Conservation (phyloP, 2,797 vertebrate species). For the Anolis apletophallus region DNA sequence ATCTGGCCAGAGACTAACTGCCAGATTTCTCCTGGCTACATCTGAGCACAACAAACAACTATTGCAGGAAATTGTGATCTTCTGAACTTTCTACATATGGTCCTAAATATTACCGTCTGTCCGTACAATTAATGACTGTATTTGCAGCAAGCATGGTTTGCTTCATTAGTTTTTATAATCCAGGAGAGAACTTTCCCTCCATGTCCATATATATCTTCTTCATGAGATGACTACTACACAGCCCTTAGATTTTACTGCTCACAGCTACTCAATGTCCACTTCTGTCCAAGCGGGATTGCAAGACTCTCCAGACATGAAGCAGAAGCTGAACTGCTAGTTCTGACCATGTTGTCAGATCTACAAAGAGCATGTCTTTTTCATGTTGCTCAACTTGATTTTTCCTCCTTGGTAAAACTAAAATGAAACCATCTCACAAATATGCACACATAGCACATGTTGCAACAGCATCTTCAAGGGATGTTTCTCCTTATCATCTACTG, state of each 20-base stretch:
- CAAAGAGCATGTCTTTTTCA: too few species aligned
- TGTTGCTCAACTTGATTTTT: not conserved
- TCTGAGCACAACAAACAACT: not conserved
- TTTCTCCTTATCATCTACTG: constrained; percentile 18
- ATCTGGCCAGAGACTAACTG: not conserved
- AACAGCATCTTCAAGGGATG: constrained; percentile 13
- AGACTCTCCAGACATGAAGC: not conserved
- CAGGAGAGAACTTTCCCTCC: not conserved
- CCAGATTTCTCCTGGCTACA: constrained; percentile 28
- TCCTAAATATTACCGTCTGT: constrained; percentile 45
- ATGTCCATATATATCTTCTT: not conserved
- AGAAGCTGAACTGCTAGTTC: constrained; percentile 3
- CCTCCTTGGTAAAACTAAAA: not conserved
- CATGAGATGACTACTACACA: not conserved
- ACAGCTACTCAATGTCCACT: not conserved
- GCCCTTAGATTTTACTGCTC: not conserved
- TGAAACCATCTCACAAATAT: not conserved
- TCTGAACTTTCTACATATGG: constrained; percentile 30
- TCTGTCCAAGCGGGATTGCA: not conserved
- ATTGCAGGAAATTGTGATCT: constrained; percentile 22
- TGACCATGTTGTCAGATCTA: too few species aligned
- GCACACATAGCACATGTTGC: not conserved
- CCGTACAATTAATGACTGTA: constrained; percentile 26
- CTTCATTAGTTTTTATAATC: not conserved
- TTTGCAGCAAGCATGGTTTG: fast-evolving